Conservation (phyloP, 1,140 invertebrate species). For the Drosophila ogumai region DNA sequence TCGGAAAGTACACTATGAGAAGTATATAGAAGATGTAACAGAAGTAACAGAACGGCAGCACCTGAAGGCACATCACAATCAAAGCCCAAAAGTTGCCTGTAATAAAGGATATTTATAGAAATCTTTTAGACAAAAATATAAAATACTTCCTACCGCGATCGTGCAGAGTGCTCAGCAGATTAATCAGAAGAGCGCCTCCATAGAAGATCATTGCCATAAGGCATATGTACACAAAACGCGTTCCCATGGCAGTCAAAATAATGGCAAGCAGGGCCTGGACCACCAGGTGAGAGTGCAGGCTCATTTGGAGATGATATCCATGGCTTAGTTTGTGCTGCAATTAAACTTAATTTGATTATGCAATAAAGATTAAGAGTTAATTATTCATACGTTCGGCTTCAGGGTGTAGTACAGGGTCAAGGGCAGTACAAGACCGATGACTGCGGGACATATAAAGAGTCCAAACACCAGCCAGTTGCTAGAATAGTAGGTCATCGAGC, state of each 20-base stretch:
- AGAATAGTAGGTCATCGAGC: conserved; percentile 89
- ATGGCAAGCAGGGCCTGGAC: conserved; percentile 49
- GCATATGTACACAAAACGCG: conserved; percentile 59
- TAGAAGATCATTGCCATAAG: conserved; percentile 73
- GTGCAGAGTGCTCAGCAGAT: conserved; percentile 64
- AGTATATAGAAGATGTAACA: conserved; percentile 88
- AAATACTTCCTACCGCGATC: conserved; percentile 58
- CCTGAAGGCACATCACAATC: conserved; percentile 85
- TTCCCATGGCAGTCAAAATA: conserved; percentile 35
- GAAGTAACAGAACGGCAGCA: conserved; percentile 85
- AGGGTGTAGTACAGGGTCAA: conserved; percentile 42
- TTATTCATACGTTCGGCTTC: conserved; percentile 86
- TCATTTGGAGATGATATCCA: conserved; percentile 56
- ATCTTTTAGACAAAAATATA: too few relatives aligned
- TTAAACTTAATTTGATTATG: rapidly evolving
- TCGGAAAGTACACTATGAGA: conserved; percentile 89
- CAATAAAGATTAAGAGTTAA: rapidly evolving
- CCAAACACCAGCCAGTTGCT: conserved; percentile 87
- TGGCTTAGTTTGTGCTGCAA: conserved; percentile 49
- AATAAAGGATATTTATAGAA: background rate
- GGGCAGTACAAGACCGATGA: conserved; percentile 75
- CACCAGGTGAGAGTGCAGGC: conserved; percentile 55
- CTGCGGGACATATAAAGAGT: conserved; percentile 86
- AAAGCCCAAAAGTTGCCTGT: conserved; percentile 87
- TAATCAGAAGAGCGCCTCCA: conserved; percentile 51